Percentiles rank a stretch among this genome's conserved stretches.
phyloP scores from a whole-genome alignment of 2,113 vertebrate species.

The Cebus imitator region DNA sequence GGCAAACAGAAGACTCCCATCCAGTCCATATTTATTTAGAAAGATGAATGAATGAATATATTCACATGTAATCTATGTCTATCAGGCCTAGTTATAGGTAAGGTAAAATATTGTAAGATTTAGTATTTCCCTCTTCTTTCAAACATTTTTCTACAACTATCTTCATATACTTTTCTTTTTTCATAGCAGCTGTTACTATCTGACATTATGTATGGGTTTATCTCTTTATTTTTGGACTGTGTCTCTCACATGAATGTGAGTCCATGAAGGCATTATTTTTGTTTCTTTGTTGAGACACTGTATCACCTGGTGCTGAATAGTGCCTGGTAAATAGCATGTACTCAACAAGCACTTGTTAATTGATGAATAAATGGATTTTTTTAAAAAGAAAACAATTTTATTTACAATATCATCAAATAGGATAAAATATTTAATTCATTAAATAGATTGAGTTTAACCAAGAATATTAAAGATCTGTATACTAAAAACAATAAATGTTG shows the following conservation, averaged over 20 bases:
- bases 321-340: background rate
- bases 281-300: background rate
- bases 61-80: background rate
- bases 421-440: too few species aligned
- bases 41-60: background rate
- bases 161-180: background rate
- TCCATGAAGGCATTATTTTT: background rate
- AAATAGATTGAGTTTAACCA: too few species aligned
- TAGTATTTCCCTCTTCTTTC: slow-evolving; percentile 13
- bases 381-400: too few species aligned
- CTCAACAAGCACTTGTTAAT: background rate
- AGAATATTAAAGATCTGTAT: too few species aligned
- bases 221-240: background rate
- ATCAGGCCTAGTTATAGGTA: background rate
- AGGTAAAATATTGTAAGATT: background rate
- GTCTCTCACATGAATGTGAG: background rate
- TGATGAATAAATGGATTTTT: background rate
- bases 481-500: too few species aligned
- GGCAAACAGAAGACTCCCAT: background rate
- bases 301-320: background rate
- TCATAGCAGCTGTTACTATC: background rate
- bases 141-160: background rate
- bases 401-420: too few species aligned
- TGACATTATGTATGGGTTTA: background rate
- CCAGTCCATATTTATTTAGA: background rate